phyloP scores from a whole-genome alignment of 2,888 invertebrate genomes.

The Athalia rosae region DNA sequence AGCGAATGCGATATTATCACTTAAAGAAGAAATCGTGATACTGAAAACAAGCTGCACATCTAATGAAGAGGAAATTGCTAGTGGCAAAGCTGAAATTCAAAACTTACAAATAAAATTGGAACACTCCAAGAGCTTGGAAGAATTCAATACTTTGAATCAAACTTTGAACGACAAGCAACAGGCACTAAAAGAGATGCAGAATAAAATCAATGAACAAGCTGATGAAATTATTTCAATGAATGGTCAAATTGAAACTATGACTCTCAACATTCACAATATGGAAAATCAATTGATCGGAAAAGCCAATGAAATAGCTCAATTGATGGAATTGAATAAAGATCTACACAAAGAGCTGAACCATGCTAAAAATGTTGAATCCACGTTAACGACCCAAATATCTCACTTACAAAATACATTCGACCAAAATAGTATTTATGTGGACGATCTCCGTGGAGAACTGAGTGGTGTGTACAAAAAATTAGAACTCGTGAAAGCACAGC shows the following conservation, averaged over 20 bases:
- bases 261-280: conserved; percentile 52
- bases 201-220: conserved; percentile 51
- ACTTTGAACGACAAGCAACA: conserved; percentile 76
- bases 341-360: conserved; percentile 68
- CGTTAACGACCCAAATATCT: conserved; percentile 54
- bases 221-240: conserved; percentile 47
- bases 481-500: conserved; percentile 69
- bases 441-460: conserved; percentile 62
- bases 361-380: conserved; percentile 49
- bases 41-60: conserved; percentile 47
- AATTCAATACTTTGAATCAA: conserved; percentile 76
- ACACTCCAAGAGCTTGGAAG: conserved; percentile 78
- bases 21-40: conserved; percentile 58
- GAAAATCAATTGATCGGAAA: conserved; percentile 67
- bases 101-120: conserved; percentile 59
- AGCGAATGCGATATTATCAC: conserved; percentile 75
- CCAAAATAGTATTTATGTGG: conserved; percentile 55
- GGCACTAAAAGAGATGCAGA: conserved; percentile 58
- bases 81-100: conserved; percentile 56
- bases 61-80: conserved; percentile 40
- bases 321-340: conserved; percentile 70
- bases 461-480: conserved; percentile 74
- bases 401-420: conserved; percentile 58
- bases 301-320: conserved; percentile 72
- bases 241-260: conserved; percentile 73